Evolutionary conservation across 2,113 vertebrate species (phyloP).

Genomic region (Amphilophus citrinellus): DNA sequence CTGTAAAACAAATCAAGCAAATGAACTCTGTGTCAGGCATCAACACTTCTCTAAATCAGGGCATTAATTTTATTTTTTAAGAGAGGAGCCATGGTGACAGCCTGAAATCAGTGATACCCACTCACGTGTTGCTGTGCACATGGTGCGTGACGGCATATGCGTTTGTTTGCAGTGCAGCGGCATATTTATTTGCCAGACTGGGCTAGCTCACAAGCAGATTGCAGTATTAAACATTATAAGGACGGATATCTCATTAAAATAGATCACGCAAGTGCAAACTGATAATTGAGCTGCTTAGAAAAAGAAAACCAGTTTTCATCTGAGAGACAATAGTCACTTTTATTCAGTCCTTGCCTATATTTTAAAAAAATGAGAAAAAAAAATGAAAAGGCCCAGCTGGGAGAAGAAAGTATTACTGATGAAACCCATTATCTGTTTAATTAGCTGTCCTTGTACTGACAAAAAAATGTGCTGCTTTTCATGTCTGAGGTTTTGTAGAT

Average conservation of each 20-base stretch:
- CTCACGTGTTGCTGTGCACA: neutral
- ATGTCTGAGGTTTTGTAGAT: slow-evolving; percentile 25
- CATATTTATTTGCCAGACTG: slow-evolving; percentile 1
- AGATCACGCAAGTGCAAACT: slow-evolving; percentile 16
- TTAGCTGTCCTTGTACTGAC: slow-evolving; percentile 29
- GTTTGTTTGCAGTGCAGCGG: slow-evolving; percentile 9
- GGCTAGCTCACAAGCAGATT: neutral
- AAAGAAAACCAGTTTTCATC: neutral
- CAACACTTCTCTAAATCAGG: neutral
- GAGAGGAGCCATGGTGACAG: slow-evolving; percentile 21
- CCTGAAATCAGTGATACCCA: neutral
- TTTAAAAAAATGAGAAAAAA: neutral
- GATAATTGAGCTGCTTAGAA: slow-evolving; percentile 22
- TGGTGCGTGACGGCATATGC: neutral
- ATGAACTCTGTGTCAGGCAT: neutral
- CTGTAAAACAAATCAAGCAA: neutral
- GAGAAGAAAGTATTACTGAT: slow-evolving; percentile 6
- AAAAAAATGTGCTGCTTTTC: slow-evolving; percentile 9
- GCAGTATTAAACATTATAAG: neutral
- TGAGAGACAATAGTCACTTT: slow-evolving; percentile 1
- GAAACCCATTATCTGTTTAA: slow-evolving; percentile 37
- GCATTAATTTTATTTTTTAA: neutral
- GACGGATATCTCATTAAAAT: slow-evolving; percentile 25
- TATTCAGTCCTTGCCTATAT: neutral
- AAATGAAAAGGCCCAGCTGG: neutral